Conservation (phyloP, 2,888 invertebrate species). For the Ormyrus thymus region DNA sequence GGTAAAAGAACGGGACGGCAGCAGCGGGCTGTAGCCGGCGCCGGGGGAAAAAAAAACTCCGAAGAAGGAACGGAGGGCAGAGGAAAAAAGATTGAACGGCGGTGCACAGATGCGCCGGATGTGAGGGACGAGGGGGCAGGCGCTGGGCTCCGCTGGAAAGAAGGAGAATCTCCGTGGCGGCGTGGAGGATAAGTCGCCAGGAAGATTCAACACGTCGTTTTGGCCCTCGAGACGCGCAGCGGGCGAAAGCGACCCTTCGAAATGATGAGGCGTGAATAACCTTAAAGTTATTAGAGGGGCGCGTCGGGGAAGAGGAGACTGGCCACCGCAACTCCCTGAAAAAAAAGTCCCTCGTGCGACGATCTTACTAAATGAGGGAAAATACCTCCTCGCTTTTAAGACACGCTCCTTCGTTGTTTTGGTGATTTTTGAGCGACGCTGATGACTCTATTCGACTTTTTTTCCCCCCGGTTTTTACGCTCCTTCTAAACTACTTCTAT, state of each 20-base stretch:
- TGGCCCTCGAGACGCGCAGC: slow-evolving; percentile 27
- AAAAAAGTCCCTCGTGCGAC: slow-evolving; percentile 14
- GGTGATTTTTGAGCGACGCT: slow-evolving; percentile 32
- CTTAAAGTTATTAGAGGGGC: slow-evolving; percentile 51
- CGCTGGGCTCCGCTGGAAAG: neutral
- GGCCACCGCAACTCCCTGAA: neutral
- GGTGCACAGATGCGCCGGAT: slow-evolving; percentile 73
- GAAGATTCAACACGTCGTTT: slow-evolving; percentile 57
- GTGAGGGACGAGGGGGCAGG: slow-evolving; percentile 56
- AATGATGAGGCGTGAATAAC: slow-evolving; percentile 55
- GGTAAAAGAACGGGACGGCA: slow-evolving; percentile 34
- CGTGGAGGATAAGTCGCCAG: slow-evolving; percentile 48
- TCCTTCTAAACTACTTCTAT: neutral
- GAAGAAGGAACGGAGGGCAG: slow-evolving; percentile 19
- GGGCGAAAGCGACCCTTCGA: slow-evolving; percentile 32
- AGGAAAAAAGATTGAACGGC: slow-evolving; percentile 62
- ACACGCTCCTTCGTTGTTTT: slow-evolving; percentile 43
- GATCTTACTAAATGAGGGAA: slow-evolving; percentile 34
- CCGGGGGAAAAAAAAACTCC: slow-evolving; percentile 36
- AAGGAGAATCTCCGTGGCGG: neutral
- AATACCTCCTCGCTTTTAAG: slow-evolving; percentile 35
- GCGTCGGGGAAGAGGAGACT: slow-evolving; percentile 11
- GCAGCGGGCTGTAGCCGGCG: slow-evolving; percentile 10
- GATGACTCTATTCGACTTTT: slow-evolving; percentile 3
- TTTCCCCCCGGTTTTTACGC: slow-evolving; percentile 1